Conservation (phyloP, 2,888 invertebrate species). For the Adelognathus sp. region DNA sequence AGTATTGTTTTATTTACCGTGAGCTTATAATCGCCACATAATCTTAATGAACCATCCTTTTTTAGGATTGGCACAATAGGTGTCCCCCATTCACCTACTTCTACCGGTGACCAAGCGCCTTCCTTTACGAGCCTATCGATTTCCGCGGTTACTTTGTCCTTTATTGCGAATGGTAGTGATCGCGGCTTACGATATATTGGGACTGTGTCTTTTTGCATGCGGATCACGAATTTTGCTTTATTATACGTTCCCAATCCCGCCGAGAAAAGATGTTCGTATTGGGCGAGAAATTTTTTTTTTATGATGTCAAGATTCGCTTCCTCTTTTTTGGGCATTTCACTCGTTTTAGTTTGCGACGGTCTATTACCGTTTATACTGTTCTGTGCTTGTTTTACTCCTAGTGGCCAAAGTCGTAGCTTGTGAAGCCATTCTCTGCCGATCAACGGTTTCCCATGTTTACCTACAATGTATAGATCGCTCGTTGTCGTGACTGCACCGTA, state of each 20-base stretch:
- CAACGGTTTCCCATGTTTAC: constrained; percentile 3
- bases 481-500: background rate
- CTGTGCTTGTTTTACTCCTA: background rate
- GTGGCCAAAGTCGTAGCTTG: constrained; percentile 1
- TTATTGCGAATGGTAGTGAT: constrained; percentile 37
- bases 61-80: constrained; percentile 69
- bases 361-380: background rate
- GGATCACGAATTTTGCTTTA: constrained; percentile 34
- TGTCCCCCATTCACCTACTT: constrained; percentile 66
- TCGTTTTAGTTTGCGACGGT: background rate
- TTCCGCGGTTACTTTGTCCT: constrained; percentile 42
- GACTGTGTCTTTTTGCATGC: constrained; percentile 46
- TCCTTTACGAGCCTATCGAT: constrained; percentile 40
- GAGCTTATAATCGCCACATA: constrained; percentile 67
- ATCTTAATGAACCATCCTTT: constrained; percentile 62
- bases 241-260: constrained; percentile 43
- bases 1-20: constrained; percentile 60
- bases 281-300: too few relatives aligned
- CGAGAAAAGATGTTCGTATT: constrained; percentile 31
- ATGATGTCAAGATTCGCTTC: background rate
- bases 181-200: constrained; percentile 58
- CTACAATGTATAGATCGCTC: constrained; percentile 18
- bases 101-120: constrained; percentile 58
- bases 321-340: too few relatives aligned
- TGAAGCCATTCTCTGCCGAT: constrained; percentile 11